Evolutionary conservation across 2,113 vertebrate species (phyloP).

Genomic region (Eulacestoma nigropectus): DNA sequence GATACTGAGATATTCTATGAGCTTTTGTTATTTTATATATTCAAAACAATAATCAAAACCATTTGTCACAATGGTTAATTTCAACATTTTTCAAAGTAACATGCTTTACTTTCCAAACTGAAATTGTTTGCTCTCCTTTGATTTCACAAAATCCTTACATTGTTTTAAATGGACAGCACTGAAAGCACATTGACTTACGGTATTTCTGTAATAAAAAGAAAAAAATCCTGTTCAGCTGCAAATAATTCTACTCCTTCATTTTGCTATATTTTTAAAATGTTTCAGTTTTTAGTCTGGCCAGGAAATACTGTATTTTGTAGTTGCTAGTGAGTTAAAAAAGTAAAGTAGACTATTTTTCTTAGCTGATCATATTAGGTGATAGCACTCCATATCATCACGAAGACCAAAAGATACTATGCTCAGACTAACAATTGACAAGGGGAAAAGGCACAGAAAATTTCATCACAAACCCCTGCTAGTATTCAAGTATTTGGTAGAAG

Average conservation of each 20-base stretch:
- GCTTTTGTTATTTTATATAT: not conserved
- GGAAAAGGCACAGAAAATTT: not conserved
- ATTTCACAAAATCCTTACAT: not conserved
- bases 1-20: not conserved
- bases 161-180: not conserved
- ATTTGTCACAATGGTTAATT: not conserved
- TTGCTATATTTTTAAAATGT: not conserved
- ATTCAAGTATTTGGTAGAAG: not conserved
- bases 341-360: not conserved
- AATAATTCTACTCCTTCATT: not conserved
- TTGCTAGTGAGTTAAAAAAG: not conserved
- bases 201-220: not conserved
- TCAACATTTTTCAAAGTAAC: not conserved
- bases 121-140: not conserved
- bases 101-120: not conserved
- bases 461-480: not conserved
- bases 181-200: not conserved
- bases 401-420: not conserved
- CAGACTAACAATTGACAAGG: not conserved
- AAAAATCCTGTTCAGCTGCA: not conserved
- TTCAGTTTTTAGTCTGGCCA: not conserved
- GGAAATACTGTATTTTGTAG: not conserved
- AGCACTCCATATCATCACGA: not conserved
- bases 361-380: not conserved
- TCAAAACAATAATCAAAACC: not conserved